These are phyloP conservation scores for Leucopsar rothschildi DNA, from an alignment of 2,113 vertebrate species.

Conservation along the genomic window DNA sequence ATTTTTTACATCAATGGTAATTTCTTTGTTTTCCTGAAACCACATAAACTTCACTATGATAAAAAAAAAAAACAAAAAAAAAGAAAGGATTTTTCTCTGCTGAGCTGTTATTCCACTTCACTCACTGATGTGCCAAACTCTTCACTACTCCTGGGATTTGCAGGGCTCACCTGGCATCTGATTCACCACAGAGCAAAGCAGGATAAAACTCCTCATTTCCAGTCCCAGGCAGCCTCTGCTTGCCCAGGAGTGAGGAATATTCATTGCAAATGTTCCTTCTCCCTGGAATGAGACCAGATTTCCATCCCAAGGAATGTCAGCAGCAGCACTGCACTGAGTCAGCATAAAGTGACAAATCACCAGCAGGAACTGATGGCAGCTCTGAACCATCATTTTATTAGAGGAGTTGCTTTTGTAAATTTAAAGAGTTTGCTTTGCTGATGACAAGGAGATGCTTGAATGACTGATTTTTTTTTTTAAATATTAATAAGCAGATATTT, in stretches of 20 bases:
- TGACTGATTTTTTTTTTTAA: neutral
- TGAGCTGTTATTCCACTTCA: neutral
- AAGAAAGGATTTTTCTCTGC: neutral
- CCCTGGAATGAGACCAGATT: neutral
- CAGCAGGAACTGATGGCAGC: neutral
- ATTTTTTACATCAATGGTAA: neutral
- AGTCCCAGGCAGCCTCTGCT: neutral
- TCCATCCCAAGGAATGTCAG: neutral
- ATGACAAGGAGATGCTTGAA: neutral
- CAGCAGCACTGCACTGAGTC: neutral
- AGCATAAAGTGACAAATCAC: conserved; percentile 6
- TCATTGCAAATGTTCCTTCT: neutral
- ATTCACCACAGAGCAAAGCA: neutral
- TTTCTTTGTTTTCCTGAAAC: neutral
- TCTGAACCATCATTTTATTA: neutral
- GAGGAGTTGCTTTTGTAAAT: neutral
- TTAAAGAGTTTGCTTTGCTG: neutral
- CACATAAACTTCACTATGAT: neutral
- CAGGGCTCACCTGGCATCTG: neutral
- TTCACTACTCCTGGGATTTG: neutral
- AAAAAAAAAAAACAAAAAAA: neutral
- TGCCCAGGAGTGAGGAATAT: neutral
- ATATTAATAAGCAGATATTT: neutral
- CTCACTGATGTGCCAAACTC: accelerated
- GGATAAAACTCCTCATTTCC: neutral